Conservation (phyloP, 2,888 invertebrate species). For the Mylabris sibirica region DNA sequence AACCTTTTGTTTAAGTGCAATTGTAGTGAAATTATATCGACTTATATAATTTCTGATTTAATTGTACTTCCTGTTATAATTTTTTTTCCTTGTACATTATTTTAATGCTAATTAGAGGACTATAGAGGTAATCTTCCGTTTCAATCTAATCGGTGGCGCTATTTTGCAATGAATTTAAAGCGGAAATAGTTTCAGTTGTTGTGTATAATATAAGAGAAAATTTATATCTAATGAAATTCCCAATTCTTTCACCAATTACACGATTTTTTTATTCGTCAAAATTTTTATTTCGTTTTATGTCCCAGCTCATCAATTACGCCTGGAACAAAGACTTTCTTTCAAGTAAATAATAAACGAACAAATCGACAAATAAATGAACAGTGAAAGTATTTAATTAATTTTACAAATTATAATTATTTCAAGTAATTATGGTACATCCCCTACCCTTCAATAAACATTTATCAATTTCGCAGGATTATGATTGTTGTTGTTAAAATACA, state of each 20-base stretch:
- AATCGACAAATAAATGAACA: not conserved
- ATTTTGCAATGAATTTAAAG: not conserved
- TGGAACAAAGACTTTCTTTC: not conserved
- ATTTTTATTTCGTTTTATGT: no score
- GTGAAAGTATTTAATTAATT: conserved; percentile 10
- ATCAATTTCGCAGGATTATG: not conserved
- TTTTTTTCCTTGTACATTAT: not conserved
- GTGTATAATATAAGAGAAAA: no score
- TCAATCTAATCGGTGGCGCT: not conserved
- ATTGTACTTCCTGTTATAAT: not conserved
- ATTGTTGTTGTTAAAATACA: no score
- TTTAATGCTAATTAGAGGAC: not conserved
- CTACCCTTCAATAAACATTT: no score
- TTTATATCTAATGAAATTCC: not conserved
- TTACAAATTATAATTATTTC: not conserved
- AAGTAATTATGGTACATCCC: not conserved
- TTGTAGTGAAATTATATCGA: not conserved
- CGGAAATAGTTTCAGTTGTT: not conserved
- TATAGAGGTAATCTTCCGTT: not conserved
- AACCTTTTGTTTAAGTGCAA: not conserved
- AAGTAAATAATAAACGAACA: not conserved
- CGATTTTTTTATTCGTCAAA: not conserved
- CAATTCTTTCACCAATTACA: not conserved
- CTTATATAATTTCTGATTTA: not conserved
- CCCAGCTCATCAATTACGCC: not conserved